phyloP scores from a whole-genome alignment of 2,888 invertebrate genomes.

The Ormyrus nitidulus region DNA sequence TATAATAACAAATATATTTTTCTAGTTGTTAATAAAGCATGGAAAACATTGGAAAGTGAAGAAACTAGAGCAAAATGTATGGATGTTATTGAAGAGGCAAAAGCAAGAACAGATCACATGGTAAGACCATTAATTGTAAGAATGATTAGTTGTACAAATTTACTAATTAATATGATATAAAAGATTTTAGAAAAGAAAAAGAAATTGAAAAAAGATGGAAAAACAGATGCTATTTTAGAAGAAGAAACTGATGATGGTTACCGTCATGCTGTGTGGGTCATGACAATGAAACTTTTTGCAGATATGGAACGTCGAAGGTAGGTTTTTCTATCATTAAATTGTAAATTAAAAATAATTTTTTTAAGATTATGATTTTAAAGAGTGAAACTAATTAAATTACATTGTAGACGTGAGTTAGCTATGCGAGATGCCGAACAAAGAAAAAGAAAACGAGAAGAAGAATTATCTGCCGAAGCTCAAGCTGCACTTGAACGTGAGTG shows the following conservation, averaged over 20 bases:
- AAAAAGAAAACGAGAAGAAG: constrained; percentile 94
- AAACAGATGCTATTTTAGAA: constrained; percentile 83
- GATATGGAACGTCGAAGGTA: constrained; percentile 94
- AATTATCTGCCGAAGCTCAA: constrained; percentile 94
- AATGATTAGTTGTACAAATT: not conserved
- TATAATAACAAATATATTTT: constrained; percentile 16
- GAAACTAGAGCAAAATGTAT: constrained; percentile 94
- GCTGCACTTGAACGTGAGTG: constrained; percentile 94
- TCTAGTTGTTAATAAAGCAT: constrained; percentile 92
- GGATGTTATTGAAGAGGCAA: constrained; percentile 98
- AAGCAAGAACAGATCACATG: constrained; percentile 94
- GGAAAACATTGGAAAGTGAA: constrained; percentile 96
- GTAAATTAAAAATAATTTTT: not conserved
- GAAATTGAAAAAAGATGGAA: constrained; percentile 94
- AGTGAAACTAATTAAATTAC: constrained; percentile 1
- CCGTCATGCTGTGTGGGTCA: constrained; percentile 96
- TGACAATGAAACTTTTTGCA: constrained; percentile 98
- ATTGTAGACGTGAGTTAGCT: constrained; percentile 85
- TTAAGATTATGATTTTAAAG: not conserved
- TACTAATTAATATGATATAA: constrained; percentile 25
- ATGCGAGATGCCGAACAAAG: constrained; percentile 94
- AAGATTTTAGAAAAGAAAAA: constrained; percentile 95
- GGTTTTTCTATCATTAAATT: constrained; percentile 15
- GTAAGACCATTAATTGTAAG: constrained; percentile 75
- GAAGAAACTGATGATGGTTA: constrained; percentile 91